phyloP scores from a whole-genome alignment of 2,888 invertebrate species.

The Drosophila nr. medialis region DNA sequence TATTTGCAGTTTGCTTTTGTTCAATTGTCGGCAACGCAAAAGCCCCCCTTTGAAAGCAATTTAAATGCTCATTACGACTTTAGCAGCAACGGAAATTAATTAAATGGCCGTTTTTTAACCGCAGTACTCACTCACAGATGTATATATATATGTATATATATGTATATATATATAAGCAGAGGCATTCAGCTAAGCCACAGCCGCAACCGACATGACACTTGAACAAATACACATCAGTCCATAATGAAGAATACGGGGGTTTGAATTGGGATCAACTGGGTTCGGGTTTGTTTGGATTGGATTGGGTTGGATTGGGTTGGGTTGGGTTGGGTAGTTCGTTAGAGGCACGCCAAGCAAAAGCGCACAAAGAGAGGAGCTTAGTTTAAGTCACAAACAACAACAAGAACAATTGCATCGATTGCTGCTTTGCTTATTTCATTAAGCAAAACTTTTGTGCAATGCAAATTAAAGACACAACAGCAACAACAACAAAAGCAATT shows the following conservation, averaged over 20 bases:
- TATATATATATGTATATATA: not conserved
- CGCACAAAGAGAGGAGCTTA: conserved; percentile 46
- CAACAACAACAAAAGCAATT: conserved; percentile 17
- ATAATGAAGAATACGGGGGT: conserved; percentile 29
- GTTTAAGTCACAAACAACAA: conserved; percentile 47
- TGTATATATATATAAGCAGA: conserved; percentile 12
- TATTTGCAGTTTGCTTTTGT: conserved; percentile 62
- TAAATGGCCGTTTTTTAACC: conserved; percentile 77
- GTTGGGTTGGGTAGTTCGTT: not conserved
- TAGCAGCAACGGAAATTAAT: conserved; percentile 76
- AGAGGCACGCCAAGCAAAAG: conserved; percentile 15
- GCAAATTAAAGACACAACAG: conserved; percentile 53
- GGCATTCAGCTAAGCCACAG: conserved; percentile 62
- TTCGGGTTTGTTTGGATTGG: not conserved
- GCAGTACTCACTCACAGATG: conserved; percentile 36
- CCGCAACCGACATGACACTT: conserved; percentile 76
- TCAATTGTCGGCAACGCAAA: conserved; percentile 67
- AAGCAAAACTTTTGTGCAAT: conserved; percentile 65
- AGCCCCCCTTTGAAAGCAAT: conserved; percentile 69
- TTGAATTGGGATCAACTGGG: conserved; percentile 5
- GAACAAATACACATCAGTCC: conserved; percentile 67
- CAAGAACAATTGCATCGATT: conserved; percentile 64
- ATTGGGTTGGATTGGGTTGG: not conserved
- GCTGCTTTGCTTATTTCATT: conserved; percentile 69
- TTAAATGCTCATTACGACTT: conserved; percentile 77